phyloP scores from a whole-genome alignment of 2,888 invertebrate species.

The Selenia dentaria region DNA sequence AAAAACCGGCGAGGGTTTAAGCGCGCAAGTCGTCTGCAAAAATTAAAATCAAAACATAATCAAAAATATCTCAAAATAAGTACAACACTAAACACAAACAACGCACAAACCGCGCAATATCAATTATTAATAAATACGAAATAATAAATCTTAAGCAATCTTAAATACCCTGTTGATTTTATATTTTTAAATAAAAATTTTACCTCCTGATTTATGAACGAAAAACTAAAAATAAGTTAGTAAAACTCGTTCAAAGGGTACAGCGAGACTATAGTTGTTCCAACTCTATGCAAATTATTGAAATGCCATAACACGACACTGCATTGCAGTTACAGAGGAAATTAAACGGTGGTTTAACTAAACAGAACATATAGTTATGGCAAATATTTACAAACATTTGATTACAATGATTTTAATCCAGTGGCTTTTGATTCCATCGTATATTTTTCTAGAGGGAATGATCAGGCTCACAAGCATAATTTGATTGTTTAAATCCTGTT shows the following conservation, averaged over 20 bases:
- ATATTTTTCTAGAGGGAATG: too few relatives aligned
- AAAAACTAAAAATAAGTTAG: conserved; percentile 27
- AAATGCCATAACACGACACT: not conserved
- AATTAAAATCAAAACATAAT: conserved; percentile 22
- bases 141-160: conserved; percentile 81
- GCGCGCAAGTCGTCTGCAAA: conserved; percentile 30
- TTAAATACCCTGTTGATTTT: conserved; percentile 84
- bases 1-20: not conserved
- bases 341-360: not conserved
- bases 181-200: conserved; percentile 58
- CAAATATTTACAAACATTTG: not conserved
- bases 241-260: conserved; percentile 11
- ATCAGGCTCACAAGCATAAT: too few relatives aligned
- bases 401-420: too few relatives aligned
- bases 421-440: too few relatives aligned
- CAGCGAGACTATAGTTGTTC: not conserved
- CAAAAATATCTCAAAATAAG: conserved; percentile 41
- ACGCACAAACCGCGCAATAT: conserved; percentile 50
- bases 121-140: conserved; percentile 76
- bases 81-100: conserved; percentile 55
- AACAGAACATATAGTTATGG: not conserved
- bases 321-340: not conserved
- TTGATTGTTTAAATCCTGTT: too few relatives aligned
- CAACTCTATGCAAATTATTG: not conserved
- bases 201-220: conserved; percentile 58